Conservation (phyloP, 2,888 invertebrate genomes). For the Xestia sexstrigata region DNA sequence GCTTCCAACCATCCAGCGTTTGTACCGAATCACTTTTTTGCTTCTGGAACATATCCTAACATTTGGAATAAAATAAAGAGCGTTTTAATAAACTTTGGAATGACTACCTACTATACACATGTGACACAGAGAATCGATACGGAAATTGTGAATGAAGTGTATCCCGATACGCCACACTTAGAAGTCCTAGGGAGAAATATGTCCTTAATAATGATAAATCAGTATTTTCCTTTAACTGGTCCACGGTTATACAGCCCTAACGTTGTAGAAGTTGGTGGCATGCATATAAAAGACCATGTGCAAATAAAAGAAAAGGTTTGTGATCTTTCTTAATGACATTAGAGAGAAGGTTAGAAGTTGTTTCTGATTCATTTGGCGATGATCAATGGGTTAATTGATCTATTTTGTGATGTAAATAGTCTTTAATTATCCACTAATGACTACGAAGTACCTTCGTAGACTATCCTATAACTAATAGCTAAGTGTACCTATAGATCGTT, state of each 20-base stretch:
- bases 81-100: constrained; percentile 72
- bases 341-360: not conserved
- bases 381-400: not conserved
- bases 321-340: constrained; percentile 7
- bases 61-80: constrained; percentile 85
- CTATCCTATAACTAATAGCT: not conserved
- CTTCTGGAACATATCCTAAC: constrained; percentile 80
- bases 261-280: constrained; percentile 89
- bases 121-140: constrained; percentile 71
- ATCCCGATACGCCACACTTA: constrained; percentile 70
- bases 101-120: constrained; percentile 69
- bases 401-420: not conserved
- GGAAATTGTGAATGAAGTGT: constrained; percentile 66
- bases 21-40: constrained; percentile 89
- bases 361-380: not conserved
- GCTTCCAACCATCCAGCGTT: constrained; percentile 90
- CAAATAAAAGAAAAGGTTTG: constrained; percentile 45
- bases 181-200: constrained; percentile 73
- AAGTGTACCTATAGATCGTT: not conserved
- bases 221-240: constrained; percentile 89
- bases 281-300: constrained; percentile 45
- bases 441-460: not conserved
- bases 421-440: not conserved
- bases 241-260: constrained; percentile 84
- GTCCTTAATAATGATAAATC: constrained; percentile 81